Conservation (phyloP, 2,113 vertebrate genomes). For the Barbus barbus region DNA sequence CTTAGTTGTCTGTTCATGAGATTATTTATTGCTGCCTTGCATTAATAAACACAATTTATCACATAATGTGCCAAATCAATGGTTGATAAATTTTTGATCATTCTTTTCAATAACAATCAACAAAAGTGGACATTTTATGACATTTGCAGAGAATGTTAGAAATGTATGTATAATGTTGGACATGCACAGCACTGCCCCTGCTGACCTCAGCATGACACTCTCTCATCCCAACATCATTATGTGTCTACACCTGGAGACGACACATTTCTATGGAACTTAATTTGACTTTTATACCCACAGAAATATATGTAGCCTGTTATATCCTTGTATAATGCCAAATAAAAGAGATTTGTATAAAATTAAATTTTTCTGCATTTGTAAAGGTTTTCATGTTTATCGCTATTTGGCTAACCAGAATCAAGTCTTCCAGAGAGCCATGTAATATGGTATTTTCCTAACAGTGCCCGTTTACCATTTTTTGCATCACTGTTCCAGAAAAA, state of each 20-base stretch:
- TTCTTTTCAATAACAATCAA: conserved; percentile 25
- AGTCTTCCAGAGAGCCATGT: too few relatives aligned
- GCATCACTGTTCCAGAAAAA: too few relatives aligned
- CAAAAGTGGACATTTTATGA: neutral
- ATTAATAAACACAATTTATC: conserved; percentile 49
- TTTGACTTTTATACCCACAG: conserved; percentile 38
- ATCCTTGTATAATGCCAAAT: conserved; percentile 46
- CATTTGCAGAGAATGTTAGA: conserved; percentile 14
- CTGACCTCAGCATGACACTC: conserved; percentile 46
- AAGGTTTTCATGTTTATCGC: neutral
- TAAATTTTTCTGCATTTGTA: neutral
- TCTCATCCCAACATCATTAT: conserved; percentile 30
- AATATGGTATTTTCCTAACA: too few relatives aligned
- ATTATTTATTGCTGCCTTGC: conserved; percentile 56
- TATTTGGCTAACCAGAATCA: too few relatives aligned
- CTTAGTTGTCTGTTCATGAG: conserved; percentile 54
- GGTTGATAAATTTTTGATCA: conserved; percentile 31
- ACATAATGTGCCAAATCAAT: conserved; percentile 34
- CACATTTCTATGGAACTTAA: conserved; percentile 28
- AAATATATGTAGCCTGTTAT: conserved; percentile 46
- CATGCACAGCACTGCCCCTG: conserved; percentile 49
- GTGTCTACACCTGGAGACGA: conserved; percentile 8
- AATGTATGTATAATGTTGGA: conserved; percentile 9
- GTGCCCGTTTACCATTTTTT: too few relatives aligned
- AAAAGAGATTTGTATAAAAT: conserved; percentile 46